phyloP scores from a whole-genome alignment of 1,140 invertebrate genomes.

The Augochlora pura region DNA sequence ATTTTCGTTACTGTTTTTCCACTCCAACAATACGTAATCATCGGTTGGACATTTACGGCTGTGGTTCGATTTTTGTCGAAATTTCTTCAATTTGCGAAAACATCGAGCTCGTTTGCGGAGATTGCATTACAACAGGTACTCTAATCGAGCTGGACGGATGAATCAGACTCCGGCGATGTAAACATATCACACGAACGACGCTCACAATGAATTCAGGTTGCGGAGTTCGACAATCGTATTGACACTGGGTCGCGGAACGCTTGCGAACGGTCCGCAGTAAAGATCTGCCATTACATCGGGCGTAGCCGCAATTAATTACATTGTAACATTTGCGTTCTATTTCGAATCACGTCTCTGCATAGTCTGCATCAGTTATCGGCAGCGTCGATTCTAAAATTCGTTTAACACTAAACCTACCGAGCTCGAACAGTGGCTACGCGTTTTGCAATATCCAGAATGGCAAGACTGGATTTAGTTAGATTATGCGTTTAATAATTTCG shows the following conservation, averaged over 20 bases:
- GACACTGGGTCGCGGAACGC: neutral
- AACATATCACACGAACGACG: neutral
- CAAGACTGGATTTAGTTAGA: no score
- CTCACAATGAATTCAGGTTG: slow-evolving; percentile 1
- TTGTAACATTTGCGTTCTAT: neutral
- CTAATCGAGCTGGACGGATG: neutral
- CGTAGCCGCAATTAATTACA: slow-evolving; percentile 6
- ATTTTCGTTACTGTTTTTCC: no score
- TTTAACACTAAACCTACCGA: no score
- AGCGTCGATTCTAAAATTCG: no score
- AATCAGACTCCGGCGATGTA: neutral
- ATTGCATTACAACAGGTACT: slow-evolving; percentile 4
- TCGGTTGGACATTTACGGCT: no score
- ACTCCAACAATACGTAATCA: no score
- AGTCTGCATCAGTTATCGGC: neutral
- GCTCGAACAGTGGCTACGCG: no score
- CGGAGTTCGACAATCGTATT: neutral
- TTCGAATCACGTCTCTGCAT: neutral
- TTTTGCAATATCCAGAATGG: no score
- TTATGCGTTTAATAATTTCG: no score
- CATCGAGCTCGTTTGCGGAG: neutral
- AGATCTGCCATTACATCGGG: slow-evolving; percentile 1
- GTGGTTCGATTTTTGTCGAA: neutral
- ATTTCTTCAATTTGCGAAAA: neutral
- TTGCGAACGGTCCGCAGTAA: neutral